phyloP scores from a whole-genome alignment of 92 coral and sea anemone species.

The Muricea muricata region DNA sequence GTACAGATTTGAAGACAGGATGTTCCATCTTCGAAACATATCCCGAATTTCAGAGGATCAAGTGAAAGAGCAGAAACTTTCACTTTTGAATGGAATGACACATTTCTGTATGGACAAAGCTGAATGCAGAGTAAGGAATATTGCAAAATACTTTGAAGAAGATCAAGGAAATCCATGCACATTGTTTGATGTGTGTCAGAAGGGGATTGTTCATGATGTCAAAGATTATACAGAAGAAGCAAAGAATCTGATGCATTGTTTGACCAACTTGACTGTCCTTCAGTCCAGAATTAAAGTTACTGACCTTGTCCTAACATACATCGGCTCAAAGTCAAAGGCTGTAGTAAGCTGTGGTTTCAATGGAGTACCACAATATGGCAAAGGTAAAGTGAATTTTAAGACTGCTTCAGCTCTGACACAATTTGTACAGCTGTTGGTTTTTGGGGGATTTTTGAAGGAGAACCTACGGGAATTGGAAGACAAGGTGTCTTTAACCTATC shows the following conservation, averaged over 20 bases:
- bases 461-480: conserved; percentile 34
- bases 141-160: conserved; percentile 49
- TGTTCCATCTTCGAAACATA: conserved; percentile 29
- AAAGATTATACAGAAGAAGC: conserved; percentile 46
- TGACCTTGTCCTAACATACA: conserved; percentile 50
- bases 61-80: conserved; percentile 9
- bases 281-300: conserved; percentile 29
- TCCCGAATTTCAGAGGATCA: not conserved
- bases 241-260: conserved; percentile 25
- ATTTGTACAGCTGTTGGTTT: conserved; percentile 52
- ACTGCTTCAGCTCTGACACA: conserved; percentile 13
- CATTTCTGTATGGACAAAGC: conserved; percentile 46
- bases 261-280: conserved; percentile 15
- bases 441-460: conserved; percentile 50
- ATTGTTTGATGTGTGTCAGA: conserved; percentile 49
- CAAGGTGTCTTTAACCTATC: conserved; percentile 38
- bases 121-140: conserved; percentile 18
- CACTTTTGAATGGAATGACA: conserved; percentile 30
- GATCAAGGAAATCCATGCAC: conserved; percentile 33
- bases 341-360: conserved; percentile 16
- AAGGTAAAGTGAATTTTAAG: conserved; percentile 40
- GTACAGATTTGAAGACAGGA: conserved; percentile 40
- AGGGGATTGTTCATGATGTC: conserved; percentile 16
- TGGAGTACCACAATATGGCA: conserved; percentile 53
- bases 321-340: conserved; percentile 55